A percentile compares a stretch with the other conserved stretches of the same genome.
Evolutionary conservation across 2,113 vertebrate species (phyloP).

Genomic region (Saguinus midas): DNA sequence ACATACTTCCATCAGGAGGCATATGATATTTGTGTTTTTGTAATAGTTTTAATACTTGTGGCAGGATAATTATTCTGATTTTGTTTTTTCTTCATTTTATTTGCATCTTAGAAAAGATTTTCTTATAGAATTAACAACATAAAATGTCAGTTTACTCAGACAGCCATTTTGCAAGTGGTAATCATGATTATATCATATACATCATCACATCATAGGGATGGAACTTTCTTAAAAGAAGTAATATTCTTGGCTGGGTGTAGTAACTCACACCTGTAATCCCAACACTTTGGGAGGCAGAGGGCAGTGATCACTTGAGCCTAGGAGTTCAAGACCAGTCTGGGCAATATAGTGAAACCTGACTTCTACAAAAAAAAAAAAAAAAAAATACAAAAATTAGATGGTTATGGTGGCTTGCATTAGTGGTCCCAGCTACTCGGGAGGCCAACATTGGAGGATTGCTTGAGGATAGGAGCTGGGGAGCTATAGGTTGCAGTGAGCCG

Average conservation of each 20-base stretch:
- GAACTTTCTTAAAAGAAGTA: slow-evolving; percentile 19
- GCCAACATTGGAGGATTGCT: no score
- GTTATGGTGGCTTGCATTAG: no score
- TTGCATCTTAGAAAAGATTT: slow-evolving; percentile 8
- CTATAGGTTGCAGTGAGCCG: no score
- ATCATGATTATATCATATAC: slow-evolving; percentile 15
- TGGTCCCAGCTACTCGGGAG: no score
- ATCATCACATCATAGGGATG: background rate
- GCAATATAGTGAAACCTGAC: no score
- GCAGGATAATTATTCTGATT: background rate
- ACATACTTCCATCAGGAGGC: background rate
- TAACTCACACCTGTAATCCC: no score
- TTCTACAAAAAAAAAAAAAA: no score
- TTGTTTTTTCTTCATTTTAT: background rate
- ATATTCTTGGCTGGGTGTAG: background rate
- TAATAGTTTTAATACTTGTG: slow-evolving; percentile 39
- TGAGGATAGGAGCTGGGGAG: no score
- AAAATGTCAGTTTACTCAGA: slow-evolving; percentile 6
- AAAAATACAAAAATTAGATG: no score
- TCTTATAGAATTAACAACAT: background rate
- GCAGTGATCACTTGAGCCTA: no score
- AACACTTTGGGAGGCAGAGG: no score
- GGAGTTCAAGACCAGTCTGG: no score
- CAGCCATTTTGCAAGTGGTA: background rate
- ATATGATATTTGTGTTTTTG: slow-evolving; percentile 7